These are phyloP conservation scores for Pseudeuparius sepicola DNA, from an alignment of 2,888 invertebrate species.

Conservation along the genomic window DNA sequence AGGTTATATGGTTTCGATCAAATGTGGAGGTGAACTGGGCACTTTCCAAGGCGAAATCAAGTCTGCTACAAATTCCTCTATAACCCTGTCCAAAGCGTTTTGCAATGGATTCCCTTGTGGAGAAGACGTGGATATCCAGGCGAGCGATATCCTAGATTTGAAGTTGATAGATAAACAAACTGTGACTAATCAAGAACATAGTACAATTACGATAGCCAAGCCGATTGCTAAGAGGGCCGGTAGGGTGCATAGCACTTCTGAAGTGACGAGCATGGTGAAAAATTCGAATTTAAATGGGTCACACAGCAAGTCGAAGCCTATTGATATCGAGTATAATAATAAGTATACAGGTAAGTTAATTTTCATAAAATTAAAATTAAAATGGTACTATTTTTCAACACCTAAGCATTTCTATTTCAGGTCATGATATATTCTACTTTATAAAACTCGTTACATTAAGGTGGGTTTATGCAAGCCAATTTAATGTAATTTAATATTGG, in stretches of 20 bases:
- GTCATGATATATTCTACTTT: too few relatives aligned
- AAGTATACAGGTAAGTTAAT: not conserved
- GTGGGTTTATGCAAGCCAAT: too few relatives aligned
- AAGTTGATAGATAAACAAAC: conserved; percentile 61
- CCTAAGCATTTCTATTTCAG: too few relatives aligned
- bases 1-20: conserved; percentile 76
- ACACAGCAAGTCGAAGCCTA: conserved; percentile 35
- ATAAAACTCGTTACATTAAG: too few relatives aligned
- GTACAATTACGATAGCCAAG: conserved; percentile 45
- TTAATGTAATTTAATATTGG: too few relatives aligned
- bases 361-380: too few relatives aligned
- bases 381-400: too few relatives aligned
- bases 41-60: conserved; percentile 73
- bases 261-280: conserved; percentile 33
- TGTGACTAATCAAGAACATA: conserved; percentile 33
- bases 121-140: conserved; percentile 48
- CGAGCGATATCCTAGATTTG: conserved; percentile 54
- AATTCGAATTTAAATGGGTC: conserved; percentile 27
- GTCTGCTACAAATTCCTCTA: conserved; percentile 57
- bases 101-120: conserved; percentile 65
- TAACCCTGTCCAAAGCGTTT: conserved; percentile 71
- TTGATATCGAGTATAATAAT: conserved; percentile 32
- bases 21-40: conserved; percentile 66
- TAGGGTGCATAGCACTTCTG: conserved; percentile 38
- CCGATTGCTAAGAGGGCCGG: conserved; percentile 45